Conservation (phyloP, 2,888 invertebrate species). For the Chromoteleia sp. region DNA sequence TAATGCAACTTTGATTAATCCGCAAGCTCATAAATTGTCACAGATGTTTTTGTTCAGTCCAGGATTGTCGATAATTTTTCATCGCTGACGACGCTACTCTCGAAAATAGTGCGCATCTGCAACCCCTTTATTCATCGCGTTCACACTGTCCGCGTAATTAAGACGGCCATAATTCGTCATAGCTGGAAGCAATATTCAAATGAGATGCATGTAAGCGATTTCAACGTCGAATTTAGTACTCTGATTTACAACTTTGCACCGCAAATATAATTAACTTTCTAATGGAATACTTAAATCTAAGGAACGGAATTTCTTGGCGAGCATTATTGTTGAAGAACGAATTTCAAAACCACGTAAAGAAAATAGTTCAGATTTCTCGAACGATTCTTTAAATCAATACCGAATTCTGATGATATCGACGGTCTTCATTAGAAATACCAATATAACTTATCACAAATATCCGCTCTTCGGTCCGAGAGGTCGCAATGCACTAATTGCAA, state of each 20-base stretch:
- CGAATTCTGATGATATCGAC: constrained; percentile 35
- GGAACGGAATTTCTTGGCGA: constrained; percentile 23
- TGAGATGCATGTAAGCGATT: constrained; percentile 39
- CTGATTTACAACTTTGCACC: constrained; percentile 37
- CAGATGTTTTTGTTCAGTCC: constrained; percentile 45
- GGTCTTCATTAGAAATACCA: constrained; percentile 55
- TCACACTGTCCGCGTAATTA: constrained; percentile 42
- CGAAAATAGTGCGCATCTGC: constrained; percentile 38
- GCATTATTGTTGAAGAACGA: constrained; percentile 39
- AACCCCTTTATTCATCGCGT: constrained; percentile 41
- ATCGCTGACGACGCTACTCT: constrained; percentile 22
- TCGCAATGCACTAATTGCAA: neutral
- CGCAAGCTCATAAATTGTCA: constrained; percentile 52
- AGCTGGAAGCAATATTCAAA: constrained; percentile 41
- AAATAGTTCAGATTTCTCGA: constrained; percentile 35
- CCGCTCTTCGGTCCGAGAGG: neutral
- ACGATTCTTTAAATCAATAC: constrained; percentile 55
- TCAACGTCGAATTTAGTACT: constrained; percentile 34
- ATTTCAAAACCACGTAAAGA: constrained; percentile 47
- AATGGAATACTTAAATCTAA: constrained; percentile 43
- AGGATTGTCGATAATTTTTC: constrained; percentile 62
- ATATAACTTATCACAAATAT: constrained; percentile 38
- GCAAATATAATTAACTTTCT: constrained; percentile 53
- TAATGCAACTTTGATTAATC: constrained; percentile 57
- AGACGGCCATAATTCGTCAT: constrained; percentile 32